Percentiles rank a stretch among this genome's conserved stretches.
These are phyloP conservation scores for Lineus longissimus DNA, from an alignment of 1,140 invertebrate species.

Conservation along the genomic window DNA sequence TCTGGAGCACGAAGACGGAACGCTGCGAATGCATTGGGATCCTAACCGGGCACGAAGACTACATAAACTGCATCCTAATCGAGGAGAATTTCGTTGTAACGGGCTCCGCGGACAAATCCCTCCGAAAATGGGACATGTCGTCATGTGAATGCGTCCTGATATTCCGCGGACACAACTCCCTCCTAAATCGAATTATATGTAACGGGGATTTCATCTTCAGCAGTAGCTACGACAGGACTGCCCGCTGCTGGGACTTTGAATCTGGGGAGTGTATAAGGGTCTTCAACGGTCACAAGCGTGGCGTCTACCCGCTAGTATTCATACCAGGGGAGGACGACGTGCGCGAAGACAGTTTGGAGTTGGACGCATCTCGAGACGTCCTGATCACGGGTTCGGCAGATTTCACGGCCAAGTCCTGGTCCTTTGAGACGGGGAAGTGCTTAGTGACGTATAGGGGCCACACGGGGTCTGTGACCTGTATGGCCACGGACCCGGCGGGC, in stretches of 20 bases:
- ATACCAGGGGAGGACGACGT: slow-evolving; percentile 53
- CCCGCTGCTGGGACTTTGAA: slow-evolving; percentile 59
- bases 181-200: slow-evolving; percentile 58
- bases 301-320: slow-evolving; percentile 59
- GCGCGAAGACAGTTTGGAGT: slow-evolving; percentile 28
- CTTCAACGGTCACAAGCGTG: slow-evolving; percentile 57
- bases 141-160: slow-evolving; percentile 56
- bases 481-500: slow-evolving; percentile 53
- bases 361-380: slow-evolving; percentile 47
- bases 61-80: slow-evolving; percentile 58
- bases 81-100: slow-evolving; percentile 58
- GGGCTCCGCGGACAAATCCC: slow-evolving; percentile 58
- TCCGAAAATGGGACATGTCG: slow-evolving; percentile 60
- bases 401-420: slow-evolving; percentile 56
- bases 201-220: slow-evolving; percentile 59
- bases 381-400: slow-evolving; percentile 59
- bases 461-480: slow-evolving; percentile 55
- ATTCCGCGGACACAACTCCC: slow-evolving; percentile 55
- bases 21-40: slow-evolving; percentile 58
- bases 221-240: slow-evolving; percentile 58
- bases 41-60: slow-evolving; percentile 55
- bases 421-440: slow-evolving; percentile 54
- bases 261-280: slow-evolving; percentile 49
- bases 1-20: slow-evolving; percentile 58
- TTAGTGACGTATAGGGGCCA: slow-evolving; percentile 56